Percentiles rank a stretch among this genome's conserved stretches.
Evolutionary conservation across 2,888 invertebrate genomes (phyloP).

Genomic region (Lottia gigantea): DNA sequence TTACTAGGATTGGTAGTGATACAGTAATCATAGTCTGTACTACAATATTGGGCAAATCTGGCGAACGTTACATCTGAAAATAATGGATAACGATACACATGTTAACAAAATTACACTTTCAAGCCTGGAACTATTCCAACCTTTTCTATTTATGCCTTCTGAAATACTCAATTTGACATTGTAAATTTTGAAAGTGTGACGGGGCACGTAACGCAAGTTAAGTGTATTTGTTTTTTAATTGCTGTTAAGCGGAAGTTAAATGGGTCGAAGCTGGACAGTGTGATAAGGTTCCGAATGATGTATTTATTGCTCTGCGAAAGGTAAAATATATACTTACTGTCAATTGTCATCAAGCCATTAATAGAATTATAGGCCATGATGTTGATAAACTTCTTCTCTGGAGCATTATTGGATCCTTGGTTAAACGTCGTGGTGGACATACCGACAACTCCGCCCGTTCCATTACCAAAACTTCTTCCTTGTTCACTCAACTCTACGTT

Average conservation of each 20-base stretch:
- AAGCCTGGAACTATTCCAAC: too few relatives aligned
- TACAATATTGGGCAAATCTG: slow-evolving; percentile 27
- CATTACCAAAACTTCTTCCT: slow-evolving; percentile 28
- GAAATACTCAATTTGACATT: too few relatives aligned
- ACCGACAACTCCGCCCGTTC: slow-evolving; percentile 40
- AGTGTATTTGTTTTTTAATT: too few relatives aligned
- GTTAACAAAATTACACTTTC: too few relatives aligned
- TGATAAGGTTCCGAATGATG: too few relatives aligned
- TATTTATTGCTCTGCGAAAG: too few relatives aligned
- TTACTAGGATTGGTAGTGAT: slow-evolving; percentile 37
- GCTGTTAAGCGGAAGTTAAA: too few relatives aligned
- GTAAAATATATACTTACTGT: slow-evolving; percentile 30
- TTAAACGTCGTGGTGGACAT: slow-evolving; percentile 47
- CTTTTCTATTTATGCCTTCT: too few relatives aligned
- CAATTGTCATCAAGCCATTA: slow-evolving; percentile 38
- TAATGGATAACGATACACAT: too few relatives aligned
- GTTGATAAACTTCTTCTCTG: slow-evolving; percentile 47
- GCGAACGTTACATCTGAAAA: slow-evolving; percentile 27
- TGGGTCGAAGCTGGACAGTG: too few relatives aligned
- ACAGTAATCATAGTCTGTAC: slow-evolving; percentile 29
- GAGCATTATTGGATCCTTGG: slow-evolving; percentile 45
- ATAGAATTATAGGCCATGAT: slow-evolving; percentile 56
- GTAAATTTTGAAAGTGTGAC: too few relatives aligned
- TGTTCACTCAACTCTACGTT: slow-evolving; percentile 33
- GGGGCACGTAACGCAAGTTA: too few relatives aligned